Base-by-base conservation (phyloP, 2,888 invertebrate species). In the Acanthosepion pharaonis region DNA sequence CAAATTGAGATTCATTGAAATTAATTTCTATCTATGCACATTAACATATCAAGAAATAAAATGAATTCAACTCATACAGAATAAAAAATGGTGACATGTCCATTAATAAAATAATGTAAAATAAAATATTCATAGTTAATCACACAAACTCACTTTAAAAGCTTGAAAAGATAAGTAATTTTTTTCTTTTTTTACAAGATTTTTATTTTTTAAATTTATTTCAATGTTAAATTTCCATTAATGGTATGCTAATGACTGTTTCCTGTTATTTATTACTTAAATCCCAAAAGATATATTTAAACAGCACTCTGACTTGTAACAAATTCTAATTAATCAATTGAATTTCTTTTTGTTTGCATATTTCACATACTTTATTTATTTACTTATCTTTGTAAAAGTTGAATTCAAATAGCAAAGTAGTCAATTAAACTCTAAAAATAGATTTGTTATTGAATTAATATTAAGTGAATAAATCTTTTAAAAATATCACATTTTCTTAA, bases 291-390 rank as follows among this genome's bases (percentile, higher is more conserved):
- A 78, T n/a, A 25, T 28, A 64, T 64, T 8, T 64, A 28, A 25
- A 64, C 25, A 23, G 28, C 64, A 25, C 23, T 25, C 23, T 25
- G 64, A 64, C 64, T 64, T 64, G 18, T 64, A 6, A 78, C 28
- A 55, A 55, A 55, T 55, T 18, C 20, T 55, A 55, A 55, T 55
- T 11, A 78, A n/a, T 78, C 78, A 78, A 78, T 78, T 78, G 78
- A 78, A 78, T 78, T 78, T 78, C 78, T 78, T n/a, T 78, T 78
- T n/a, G n/a, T 78, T 78, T 78, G n/a, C 78, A 78, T 78, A 78
- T 78, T n/a, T 28, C 78, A 15, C 15, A 5, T 15, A 11, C 28
- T 2, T 78, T 78, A 78, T n/a, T 78, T 6, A 28, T n/a, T 28
- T 78, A n/a, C n/a, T 78, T n/a, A 78, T 78, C 55, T 55, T 18